These are phyloP conservation scores for Arbacia lixula DNA, from an alignment of 53 echinoderm and acorn worm genomes.

Conservation along the genomic window DNA sequence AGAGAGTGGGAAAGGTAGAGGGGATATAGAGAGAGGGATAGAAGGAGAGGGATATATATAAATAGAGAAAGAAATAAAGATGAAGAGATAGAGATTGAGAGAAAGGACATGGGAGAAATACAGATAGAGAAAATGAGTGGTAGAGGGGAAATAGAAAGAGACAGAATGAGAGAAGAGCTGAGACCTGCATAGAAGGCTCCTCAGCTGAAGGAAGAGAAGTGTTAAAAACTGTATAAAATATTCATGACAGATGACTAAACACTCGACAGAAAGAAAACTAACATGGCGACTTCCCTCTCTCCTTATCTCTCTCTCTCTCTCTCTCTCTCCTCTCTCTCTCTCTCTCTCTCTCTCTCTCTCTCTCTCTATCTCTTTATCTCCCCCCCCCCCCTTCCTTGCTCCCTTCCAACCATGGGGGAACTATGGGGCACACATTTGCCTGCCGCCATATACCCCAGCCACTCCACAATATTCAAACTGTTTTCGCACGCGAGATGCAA, in stretches of 20 bases:
- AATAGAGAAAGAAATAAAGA: too few species aligned
- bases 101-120: too few species aligned
- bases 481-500: slow-evolving; percentile 35
- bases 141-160: too few species aligned
- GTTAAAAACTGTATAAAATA: slow-evolving; percentile 52
- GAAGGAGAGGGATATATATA: too few species aligned
- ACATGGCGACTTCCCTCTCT: slow-evolving; percentile 41
- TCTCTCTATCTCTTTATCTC: not conserved
- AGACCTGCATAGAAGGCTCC: too few species aligned
- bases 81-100: too few species aligned
- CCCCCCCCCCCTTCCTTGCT: not conserved
- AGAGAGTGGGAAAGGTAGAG: too few species aligned
- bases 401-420: not conserved
- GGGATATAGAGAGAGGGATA: too few species aligned
- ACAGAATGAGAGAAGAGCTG: too few species aligned
- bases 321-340: too few species aligned
- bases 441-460: slow-evolving; percentile 22
- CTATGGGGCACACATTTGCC: slow-evolving; percentile 17
- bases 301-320: too few species aligned
- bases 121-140: too few species aligned
- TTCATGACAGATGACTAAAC: slow-evolving; percentile 62
- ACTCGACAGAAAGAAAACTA: slow-evolving; percentile 51
- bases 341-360: not conserved
- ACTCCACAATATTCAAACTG: slow-evolving; percentile 54
- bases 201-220: not conserved